A percentile compares a stretch with the other conserved stretches of the same genome.
These are phyloP conservation scores for Ataeniobius toweri DNA, from an alignment of 2,797 vertebrate species.

Conservation along the genomic window DNA sequence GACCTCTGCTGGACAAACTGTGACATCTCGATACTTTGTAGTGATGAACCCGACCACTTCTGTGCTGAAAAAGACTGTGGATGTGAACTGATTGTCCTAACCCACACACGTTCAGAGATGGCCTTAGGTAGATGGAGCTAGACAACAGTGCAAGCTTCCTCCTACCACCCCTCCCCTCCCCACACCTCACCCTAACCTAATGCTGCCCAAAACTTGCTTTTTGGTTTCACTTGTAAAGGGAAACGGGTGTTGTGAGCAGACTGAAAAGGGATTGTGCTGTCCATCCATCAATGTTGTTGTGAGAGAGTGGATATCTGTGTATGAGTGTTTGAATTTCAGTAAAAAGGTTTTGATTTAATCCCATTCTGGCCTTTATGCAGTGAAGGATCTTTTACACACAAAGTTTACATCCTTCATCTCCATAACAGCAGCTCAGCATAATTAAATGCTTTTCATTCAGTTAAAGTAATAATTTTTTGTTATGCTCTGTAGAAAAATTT, in stretches of 20 bases:
- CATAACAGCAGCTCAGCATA: slow-evolving; percentile 48
- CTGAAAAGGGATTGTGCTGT: slow-evolving; percentile 75
- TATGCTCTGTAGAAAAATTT: slow-evolving; percentile 26
- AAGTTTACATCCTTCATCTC: slow-evolving; percentile 33
- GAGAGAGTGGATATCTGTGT: slow-evolving; percentile 15
- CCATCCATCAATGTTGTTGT: slow-evolving; percentile 30
- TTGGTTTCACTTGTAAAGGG: slow-evolving; percentile 64
- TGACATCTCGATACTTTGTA: slow-evolving; percentile 57
- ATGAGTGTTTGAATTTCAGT: slow-evolving; percentile 3
- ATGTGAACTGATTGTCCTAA: slow-evolving; percentile 46
- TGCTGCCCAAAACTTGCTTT: slow-evolving; percentile 70
- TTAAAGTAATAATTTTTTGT: slow-evolving; percentile 36
- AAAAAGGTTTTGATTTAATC: slow-evolving; percentile 47
- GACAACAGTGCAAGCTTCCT: slow-evolving; percentile 63
- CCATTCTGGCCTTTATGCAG: slow-evolving; percentile 23
- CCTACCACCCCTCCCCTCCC: slow-evolving; percentile 69
- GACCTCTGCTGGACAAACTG: slow-evolving; percentile 62
- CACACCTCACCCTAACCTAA: slow-evolving; percentile 71
- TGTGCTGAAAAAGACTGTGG: slow-evolving; percentile 53
- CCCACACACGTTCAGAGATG: slow-evolving; percentile 70
- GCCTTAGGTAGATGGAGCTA: slow-evolving; percentile 77
- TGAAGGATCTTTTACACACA: slow-evolving; percentile 38
- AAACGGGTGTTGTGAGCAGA: slow-evolving; percentile 60
- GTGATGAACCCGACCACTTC: slow-evolving; percentile 58
- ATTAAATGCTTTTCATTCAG: slow-evolving; percentile 44